Evolutionary conservation across 2,113 vertebrate species (phyloP).

Genomic region (Scomber japonicus): DNA sequence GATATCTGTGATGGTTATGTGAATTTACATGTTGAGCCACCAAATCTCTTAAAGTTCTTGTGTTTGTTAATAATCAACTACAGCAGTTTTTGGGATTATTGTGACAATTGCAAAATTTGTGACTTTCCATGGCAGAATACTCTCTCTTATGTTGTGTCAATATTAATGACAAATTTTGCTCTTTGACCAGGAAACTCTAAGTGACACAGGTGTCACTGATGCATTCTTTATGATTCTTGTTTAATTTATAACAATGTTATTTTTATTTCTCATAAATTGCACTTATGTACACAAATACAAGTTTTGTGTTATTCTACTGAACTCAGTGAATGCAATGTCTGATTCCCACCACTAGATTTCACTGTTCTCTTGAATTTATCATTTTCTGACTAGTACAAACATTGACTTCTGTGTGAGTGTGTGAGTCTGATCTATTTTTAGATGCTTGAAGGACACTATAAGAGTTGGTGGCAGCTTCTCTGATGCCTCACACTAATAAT

Average conservation of each 20-base stretch:
- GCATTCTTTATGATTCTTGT: neutral
- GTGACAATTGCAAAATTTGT: neutral
- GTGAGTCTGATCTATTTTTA: conserved; percentile 57
- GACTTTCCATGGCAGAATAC: neutral
- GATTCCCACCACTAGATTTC: neutral
- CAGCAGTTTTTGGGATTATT: too few species aligned
- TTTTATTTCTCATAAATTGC: neutral
- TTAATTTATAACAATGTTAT: neutral
- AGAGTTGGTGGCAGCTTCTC: conserved; percentile 37
- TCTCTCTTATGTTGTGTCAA: too few species aligned
- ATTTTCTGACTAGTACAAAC: conserved; percentile 7
- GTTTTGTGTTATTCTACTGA: neutral
- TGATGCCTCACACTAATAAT: conserved; percentile 68
- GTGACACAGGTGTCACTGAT: too few species aligned
- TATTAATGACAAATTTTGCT: too few species aligned
- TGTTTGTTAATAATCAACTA: too few species aligned
- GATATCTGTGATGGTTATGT: too few species aligned
- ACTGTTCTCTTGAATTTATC: neutral
- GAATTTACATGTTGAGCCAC: too few species aligned
- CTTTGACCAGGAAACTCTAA: too few species aligned
- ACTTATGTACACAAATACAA: neutral
- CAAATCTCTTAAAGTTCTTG: too few species aligned
- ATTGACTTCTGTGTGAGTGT: neutral
- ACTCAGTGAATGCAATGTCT: neutral
- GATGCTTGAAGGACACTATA: conserved; percentile 42